phyloP scores from a whole-genome alignment of 2,113 vertebrate genomes.

The Atherinomorus stipes region DNA sequence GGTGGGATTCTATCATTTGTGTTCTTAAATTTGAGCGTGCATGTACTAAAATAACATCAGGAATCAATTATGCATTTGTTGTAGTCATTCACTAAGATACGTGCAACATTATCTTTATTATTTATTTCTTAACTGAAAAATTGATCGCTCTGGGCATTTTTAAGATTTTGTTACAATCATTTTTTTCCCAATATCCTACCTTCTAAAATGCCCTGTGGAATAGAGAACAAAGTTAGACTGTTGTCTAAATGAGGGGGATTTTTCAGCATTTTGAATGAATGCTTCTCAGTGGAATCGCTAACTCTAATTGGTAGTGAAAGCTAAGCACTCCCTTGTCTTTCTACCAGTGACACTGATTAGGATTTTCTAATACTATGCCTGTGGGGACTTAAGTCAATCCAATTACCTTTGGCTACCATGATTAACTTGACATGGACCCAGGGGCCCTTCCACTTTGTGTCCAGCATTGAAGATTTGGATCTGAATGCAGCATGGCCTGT shows the following conservation, averaged over 20 bases:
- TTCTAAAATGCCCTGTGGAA: not conserved
- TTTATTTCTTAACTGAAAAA: not conserved
- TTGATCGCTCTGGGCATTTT: not conserved
- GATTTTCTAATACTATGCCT: constrained; percentile 75
- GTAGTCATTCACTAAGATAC: too few species aligned
- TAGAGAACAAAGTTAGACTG: constrained; percentile 17
- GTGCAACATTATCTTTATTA: too few species aligned
- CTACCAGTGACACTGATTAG: constrained; percentile 76
- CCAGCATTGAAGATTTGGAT: constrained; percentile 53
- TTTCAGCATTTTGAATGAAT: constrained; percentile 57
- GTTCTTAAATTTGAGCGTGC: too few species aligned
- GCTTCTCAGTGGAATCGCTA: constrained; percentile 50
- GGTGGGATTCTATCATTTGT: too few species aligned
- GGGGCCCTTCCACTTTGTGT: constrained; percentile 63
- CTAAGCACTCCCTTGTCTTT: constrained; percentile 67
- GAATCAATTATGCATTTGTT: too few species aligned
- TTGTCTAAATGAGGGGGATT: constrained; percentile 32
- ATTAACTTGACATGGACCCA: constrained; percentile 66
- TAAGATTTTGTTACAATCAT: fast-evolving
- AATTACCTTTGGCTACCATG: constrained; percentile 77
- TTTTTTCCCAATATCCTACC: constrained; percentile 18
- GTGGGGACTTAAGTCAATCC: constrained; percentile 75
- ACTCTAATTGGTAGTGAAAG: constrained; percentile 77
- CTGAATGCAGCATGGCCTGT: constrained; percentile 34
- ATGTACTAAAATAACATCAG: too few species aligned